A percentile compares a stretch with the other conserved stretches of the same genome.
Evolutionary conservation across 1,140 invertebrate species (phyloP).

Genomic region (Sarcophaga bullata): DNA sequence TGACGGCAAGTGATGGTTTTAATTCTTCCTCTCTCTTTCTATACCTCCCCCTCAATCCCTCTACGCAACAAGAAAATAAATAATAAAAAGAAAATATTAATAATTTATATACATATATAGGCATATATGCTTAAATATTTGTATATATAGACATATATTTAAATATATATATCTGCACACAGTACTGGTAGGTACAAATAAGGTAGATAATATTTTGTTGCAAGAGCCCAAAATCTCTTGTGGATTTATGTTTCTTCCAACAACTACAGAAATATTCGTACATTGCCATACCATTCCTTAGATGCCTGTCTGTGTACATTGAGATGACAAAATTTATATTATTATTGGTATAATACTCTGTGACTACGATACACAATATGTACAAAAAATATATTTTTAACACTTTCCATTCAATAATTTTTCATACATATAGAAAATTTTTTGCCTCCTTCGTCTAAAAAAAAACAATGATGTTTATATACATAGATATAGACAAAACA

Average conservation of each 20-base stretch:
- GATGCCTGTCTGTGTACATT: neutral
- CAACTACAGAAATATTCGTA: constrained; percentile 5
- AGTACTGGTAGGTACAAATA: neutral
- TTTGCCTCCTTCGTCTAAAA: neutral
- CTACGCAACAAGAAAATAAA: constrained; percentile 38
- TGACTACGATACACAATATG: neutral
- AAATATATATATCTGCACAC: neutral
- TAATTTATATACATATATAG: constrained; percentile 24
- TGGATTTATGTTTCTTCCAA: constrained; percentile 25
- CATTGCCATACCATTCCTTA: neutral
- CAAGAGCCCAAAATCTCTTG: constrained; percentile 27
- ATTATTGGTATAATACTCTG: neutral
- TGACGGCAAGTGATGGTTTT: constrained; percentile 13
- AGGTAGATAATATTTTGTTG: constrained; percentile 14
- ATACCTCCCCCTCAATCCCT: neutral
- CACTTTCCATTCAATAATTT: constrained; percentile 33
- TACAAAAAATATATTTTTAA: constrained; percentile 8
- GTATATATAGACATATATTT: too few species aligned
- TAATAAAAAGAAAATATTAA: constrained; percentile 40
- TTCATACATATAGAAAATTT: neutral
- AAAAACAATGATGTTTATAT: constrained; percentile 26
- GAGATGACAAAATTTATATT: constrained; percentile 7
- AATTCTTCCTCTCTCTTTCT: neutral
- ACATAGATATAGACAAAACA: neutral
- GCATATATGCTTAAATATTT: too few species aligned